phyloP scores from a whole-genome alignment of 1,140 invertebrate genomes.

The Sarcophaga bullata region DNA sequence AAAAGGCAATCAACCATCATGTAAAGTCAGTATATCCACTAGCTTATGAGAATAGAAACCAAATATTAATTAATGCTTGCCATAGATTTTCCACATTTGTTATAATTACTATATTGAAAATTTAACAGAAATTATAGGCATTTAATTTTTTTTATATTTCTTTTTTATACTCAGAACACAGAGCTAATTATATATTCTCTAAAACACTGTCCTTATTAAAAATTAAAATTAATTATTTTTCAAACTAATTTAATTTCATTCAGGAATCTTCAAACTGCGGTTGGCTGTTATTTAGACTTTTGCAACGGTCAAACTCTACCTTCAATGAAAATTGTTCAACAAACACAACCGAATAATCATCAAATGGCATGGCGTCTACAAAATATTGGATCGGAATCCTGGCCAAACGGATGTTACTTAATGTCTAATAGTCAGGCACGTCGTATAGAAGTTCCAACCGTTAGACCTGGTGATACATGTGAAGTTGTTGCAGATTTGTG shows the following conservation, averaged over 20 bases:
- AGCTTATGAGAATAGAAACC: too few species aligned
- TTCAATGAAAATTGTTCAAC: slow-evolving; percentile 81
- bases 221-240: neutral
- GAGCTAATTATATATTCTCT: slow-evolving; percentile 17
- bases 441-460: slow-evolving; percentile 68
- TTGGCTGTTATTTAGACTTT: slow-evolving; percentile 95
- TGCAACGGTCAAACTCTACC: slow-evolving; percentile 70
- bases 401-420: slow-evolving; percentile 82
- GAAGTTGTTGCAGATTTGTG: slow-evolving; percentile 73
- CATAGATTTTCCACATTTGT: too few species aligned
- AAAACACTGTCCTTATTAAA: slow-evolving; percentile 32
- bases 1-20: too few species aligned
- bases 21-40: too few species aligned
- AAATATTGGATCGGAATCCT: slow-evolving; percentile 81
- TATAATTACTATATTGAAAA: too few species aligned
- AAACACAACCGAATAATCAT: slow-evolving; percentile 63
- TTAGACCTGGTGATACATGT: slow-evolving; percentile 75
- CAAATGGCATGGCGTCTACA: slow-evolving; percentile 83
- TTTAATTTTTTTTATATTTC: too few species aligned
- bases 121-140: too few species aligned
- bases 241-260: neutral
- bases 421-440: slow-evolving; percentile 72
- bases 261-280: slow-evolving; percentile 95
- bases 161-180: too few species aligned
- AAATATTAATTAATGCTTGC: too few species aligned